A percentile compares a stretch with the other conserved stretches of the same genome.
These are phyloP conservation scores for Zaprionus davidi DNA, from an alignment of 1,140 invertebrate species.

Conservation along the genomic window DNA sequence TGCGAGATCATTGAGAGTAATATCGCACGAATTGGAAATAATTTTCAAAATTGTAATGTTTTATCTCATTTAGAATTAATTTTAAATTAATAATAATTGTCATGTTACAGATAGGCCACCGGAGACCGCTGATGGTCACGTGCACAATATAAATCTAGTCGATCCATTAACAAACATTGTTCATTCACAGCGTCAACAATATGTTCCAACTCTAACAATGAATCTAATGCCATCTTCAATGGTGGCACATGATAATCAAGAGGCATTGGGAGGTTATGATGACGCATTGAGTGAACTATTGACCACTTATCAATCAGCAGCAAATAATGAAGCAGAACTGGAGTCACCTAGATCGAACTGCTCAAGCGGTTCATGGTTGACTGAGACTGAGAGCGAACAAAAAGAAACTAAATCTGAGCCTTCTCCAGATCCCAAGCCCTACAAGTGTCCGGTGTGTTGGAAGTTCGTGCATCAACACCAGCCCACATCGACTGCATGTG, in stretches of 20 bases:
- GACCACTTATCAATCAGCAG: background rate
- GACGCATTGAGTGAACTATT: background rate
- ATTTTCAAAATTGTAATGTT: background rate
- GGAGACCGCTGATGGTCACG: background rate
- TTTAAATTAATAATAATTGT: background rate
- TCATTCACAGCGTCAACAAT: background rate
- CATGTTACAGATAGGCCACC: background rate
- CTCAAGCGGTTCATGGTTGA: background rate
- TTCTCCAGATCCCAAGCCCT: background rate
- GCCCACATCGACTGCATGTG: constrained; percentile 33
- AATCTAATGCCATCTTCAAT: background rate
- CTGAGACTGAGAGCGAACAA: background rate
- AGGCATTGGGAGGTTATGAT: background rate
- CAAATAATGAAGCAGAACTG: background rate
- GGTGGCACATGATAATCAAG: background rate
- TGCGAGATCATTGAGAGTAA: constrained; percentile 11
- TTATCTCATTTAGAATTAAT: background rate
- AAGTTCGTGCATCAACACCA: constrained; percentile 18
- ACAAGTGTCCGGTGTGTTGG: constrained; percentile 45
- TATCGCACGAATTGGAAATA: background rate
- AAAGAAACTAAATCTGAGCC: background rate
- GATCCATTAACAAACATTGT: background rate
- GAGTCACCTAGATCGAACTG: background rate
- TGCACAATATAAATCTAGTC: background rate
- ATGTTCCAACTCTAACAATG: background rate